Conservation (phyloP, 2,113 vertebrate species). For the Sinocyclocheilus rhinocerous region DNA sequence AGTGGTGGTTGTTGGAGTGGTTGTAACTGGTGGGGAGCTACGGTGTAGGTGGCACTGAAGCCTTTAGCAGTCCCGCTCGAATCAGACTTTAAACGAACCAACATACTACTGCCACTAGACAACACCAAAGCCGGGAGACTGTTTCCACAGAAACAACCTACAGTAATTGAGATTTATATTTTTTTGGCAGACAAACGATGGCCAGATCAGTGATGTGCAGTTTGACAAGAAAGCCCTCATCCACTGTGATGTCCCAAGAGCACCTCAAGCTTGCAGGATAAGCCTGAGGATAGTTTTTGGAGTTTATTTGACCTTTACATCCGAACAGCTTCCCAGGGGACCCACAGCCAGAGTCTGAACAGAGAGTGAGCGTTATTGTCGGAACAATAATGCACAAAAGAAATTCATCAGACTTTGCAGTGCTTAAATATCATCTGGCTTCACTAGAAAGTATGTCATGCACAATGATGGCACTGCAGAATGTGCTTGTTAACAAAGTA, state of each 20-base stretch:
- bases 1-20: slow-evolving; percentile 46
- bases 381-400: neutral
- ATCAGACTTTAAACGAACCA: slow-evolving; percentile 74
- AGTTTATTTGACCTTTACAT: slow-evolving; percentile 71
- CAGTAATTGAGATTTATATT: slow-evolving; percentile 18
- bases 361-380: neutral
- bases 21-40: slow-evolving; percentile 57
- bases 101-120: slow-evolving; percentile 67
- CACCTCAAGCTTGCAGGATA: slow-evolving; percentile 71
- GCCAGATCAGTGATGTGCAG: slow-evolving; percentile 72
- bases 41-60: slow-evolving; percentile 72
- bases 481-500: neutral
- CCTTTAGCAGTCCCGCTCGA: slow-evolving; percentile 47
- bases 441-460: neutral
- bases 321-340: slow-evolving; percentile 61
- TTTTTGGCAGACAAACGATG: slow-evolving; percentile 54
- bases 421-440: slow-evolving; percentile 27
- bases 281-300: slow-evolving; percentile 69
- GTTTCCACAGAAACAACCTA: slow-evolving; percentile 70
- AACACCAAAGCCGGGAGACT: slow-evolving; percentile 60
- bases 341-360: slow-evolving; percentile 62
- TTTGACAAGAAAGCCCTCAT: slow-evolving; percentile 70
- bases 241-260: slow-evolving; percentile 73
- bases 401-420: neutral
- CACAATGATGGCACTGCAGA: neutral